These are phyloP conservation scores for Poecilus cupreus DNA, from an alignment of 2,888 invertebrate species.

Conservation along the genomic window DNA sequence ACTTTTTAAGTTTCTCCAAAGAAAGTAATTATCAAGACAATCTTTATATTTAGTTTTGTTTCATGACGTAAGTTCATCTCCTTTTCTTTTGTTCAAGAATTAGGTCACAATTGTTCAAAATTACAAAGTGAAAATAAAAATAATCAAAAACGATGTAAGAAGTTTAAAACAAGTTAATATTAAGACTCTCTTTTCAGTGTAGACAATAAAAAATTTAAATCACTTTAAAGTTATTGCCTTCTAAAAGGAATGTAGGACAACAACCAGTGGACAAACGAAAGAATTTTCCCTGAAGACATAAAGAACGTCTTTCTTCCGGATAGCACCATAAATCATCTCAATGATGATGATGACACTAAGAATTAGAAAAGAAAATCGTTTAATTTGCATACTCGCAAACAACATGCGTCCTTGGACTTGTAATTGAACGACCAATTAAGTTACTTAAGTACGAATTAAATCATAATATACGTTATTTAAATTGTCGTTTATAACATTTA, in stretches of 20 bases:
- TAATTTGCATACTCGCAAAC: constrained; percentile 50
- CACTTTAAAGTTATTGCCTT: constrained; percentile 1
- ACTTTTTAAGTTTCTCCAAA: constrained; percentile 27
- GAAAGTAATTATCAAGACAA: constrained; percentile 36
- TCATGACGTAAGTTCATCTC: constrained; percentile 16
- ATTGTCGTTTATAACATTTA: constrained; percentile 51
- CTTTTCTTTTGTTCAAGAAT: constrained; percentile 30
- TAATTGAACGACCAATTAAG: constrained; percentile 50
- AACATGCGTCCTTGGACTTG: constrained; percentile 46
- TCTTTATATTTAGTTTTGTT: constrained; percentile 24
- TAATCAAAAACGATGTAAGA: not conserved
- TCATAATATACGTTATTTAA: constrained; percentile 50
- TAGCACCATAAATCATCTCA: constrained; percentile 32
- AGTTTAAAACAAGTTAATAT: not conserved
- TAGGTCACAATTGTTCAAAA: constrained; percentile 37
- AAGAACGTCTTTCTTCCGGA: not conserved
- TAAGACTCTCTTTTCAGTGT: not conserved
- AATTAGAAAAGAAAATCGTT: constrained; percentile 41
- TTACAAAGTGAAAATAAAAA: constrained; percentile 26
- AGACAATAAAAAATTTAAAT: not conserved
- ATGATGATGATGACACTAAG: constrained; percentile 47
- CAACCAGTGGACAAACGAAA: not conserved
- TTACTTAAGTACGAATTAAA: constrained; percentile 52
- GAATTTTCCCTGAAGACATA: constrained; percentile 16
- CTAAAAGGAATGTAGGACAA: constrained; percentile 6